Evolutionary conservation across 2,797 vertebrate species (phyloP), one percentile per base, ranked within the genome.

Genomic region (Aphelocoma californica): DNA sequence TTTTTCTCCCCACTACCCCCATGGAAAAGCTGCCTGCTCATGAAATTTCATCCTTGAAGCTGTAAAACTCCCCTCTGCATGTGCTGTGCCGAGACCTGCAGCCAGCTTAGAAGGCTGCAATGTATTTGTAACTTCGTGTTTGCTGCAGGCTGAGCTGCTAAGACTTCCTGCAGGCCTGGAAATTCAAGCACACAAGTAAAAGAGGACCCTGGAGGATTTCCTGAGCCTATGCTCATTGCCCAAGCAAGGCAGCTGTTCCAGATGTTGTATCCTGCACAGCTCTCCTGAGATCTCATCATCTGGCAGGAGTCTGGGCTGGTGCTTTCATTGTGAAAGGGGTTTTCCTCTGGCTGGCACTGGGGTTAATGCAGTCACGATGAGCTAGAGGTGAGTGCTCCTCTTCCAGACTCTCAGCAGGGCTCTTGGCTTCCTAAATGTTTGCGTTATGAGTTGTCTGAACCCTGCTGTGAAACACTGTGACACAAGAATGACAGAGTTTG

Each of bases 311-410:
- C 67, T 20, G 48, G 36, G 42, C 24, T 53, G 81, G 19, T 38
- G 85, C 40, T 44, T 62, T 75, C n/a, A 3, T 21, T n/a, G 3
- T 15, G 19, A 21, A 58, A 23, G 10, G 1, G 12, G 9, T 3
- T 19, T 87, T 60, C 42, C 28, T 23, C 2, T 53, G 79, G 26
- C 9, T 1, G 0, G 12, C n/a, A 21, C 2, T 0, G 3, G 28
- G 25, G 14, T 72, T 25, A 77, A 24, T 5, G 31, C 18, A 9
- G 20, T 38, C 1, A 1, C 23, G 18, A 6, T 9, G 25, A 56
- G 44, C 53, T 18, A 7, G 9, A 11, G 18, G 12, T 66, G 67
- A 42, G 67, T 2, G 1, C 18, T 78, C 17, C 1, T 18, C 44
- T 80, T 44, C 44, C 5, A 1, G 20, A 28, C 42, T 6, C 14